Percentiles rank a stretch among this genome's conserved stretches.
These are phyloP conservation scores for Harpagus bidentatus DNA, from an alignment of 2,113 vertebrate species.

Conservation along the genomic window DNA sequence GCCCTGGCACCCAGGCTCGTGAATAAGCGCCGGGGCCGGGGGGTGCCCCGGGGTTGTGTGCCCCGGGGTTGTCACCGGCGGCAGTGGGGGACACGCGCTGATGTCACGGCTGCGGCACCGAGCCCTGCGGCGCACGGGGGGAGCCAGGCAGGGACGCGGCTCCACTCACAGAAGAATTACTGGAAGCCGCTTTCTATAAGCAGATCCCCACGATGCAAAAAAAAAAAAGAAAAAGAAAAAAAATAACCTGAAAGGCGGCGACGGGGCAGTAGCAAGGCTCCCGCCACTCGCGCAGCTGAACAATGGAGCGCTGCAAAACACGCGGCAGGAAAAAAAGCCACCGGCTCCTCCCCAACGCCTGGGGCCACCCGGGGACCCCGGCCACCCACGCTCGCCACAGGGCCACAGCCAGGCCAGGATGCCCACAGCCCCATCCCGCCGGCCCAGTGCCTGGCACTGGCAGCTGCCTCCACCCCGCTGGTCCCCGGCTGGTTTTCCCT, in stretches of 20 bases:
- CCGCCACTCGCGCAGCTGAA: constrained; percentile 52
- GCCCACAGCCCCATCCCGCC: fast-evolving
- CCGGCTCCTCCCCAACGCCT: constrained; percentile 26
- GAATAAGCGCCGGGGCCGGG: not conserved
- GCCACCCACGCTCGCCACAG: not conserved
- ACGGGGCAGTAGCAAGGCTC: constrained; percentile 58
- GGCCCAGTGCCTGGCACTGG: fast-evolving
- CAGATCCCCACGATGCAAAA: constrained; percentile 69
- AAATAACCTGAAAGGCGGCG: constrained; percentile 17
- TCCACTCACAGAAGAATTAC: constrained; percentile 89
- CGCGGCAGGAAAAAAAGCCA: constrained; percentile 80
- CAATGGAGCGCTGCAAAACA: constrained; percentile 84
- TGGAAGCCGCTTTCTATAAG: constrained; percentile 91
- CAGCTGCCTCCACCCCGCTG: not conserved
- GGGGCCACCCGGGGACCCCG: not conserved
- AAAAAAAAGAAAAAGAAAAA: not conserved
- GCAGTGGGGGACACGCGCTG: constrained; percentile 16
- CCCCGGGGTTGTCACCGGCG: not conserved
- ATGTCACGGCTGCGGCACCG: constrained; percentile 45
- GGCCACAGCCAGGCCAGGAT: not conserved
- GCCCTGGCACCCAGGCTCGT: not conserved
- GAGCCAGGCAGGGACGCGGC: constrained; percentile 56
- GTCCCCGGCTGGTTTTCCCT: not conserved
- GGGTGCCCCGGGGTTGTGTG: not conserved
- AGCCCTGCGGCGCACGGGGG: constrained; percentile 57